Evolutionary conservation across 2,888 invertebrate genomes (phyloP).

Genomic region (Lypha dubia): DNA sequence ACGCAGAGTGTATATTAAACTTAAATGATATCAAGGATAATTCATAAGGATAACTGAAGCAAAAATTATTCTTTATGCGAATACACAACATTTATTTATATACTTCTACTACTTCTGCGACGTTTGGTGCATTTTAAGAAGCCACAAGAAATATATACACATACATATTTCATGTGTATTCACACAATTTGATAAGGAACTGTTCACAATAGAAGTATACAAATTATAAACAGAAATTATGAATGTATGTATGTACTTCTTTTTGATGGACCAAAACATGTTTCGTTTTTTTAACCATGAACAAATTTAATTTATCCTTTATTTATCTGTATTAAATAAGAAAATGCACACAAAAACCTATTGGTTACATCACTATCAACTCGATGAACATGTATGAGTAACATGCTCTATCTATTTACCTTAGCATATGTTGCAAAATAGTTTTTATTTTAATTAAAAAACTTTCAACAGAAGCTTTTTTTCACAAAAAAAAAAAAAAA

Average conservation of each 20-base stretch:
- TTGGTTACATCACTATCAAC: neutral
- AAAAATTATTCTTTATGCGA: slow-evolving; percentile 46
- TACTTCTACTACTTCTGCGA: slow-evolving; percentile 20
- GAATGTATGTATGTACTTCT: too few species aligned
- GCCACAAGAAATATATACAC: neutral
- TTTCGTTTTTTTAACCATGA: too few species aligned
- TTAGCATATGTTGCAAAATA: slow-evolving; percentile 9
- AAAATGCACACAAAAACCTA: neutral
- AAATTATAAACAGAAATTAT: neutral
- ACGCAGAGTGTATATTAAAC: slow-evolving; percentile 32
- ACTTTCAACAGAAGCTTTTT: slow-evolving; percentile 44
- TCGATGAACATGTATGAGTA: neutral
- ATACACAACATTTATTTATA: slow-evolving; percentile 26
- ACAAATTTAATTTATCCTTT: too few species aligned
- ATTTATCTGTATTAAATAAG: too few species aligned
- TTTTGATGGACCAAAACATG: too few species aligned
- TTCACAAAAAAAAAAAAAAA: slow-evolving; percentile 4
- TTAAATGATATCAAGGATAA: slow-evolving; percentile 69
- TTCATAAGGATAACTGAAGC: slow-evolving; percentile 51
- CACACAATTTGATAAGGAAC: slow-evolving; percentile 9
- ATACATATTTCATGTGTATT: too few species aligned
- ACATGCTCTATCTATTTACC: neutral
- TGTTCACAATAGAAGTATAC: neutral
- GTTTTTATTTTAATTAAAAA: slow-evolving; percentile 59
- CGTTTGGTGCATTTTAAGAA: slow-evolving; percentile 27